Evolutionary conservation across 2,888 invertebrate species (phyloP).

Genomic region (Leucophora obtusa): DNA sequence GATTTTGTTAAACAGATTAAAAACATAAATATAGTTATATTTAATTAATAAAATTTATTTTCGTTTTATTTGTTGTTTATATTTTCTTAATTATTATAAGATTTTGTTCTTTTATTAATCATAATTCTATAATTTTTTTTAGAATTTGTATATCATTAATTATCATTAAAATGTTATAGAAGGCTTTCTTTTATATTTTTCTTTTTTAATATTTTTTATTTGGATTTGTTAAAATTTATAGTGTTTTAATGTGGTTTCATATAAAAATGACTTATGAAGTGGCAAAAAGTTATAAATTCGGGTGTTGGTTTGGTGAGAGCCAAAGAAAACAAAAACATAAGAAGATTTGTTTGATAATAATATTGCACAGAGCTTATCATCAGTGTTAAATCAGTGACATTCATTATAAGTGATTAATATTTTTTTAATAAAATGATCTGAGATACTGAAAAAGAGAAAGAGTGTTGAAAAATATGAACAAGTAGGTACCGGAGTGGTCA

Average conservation of each 20-base stretch:
- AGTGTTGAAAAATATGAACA: neutral
- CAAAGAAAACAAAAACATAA: conserved; percentile 16
- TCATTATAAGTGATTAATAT: conserved; percentile 62
- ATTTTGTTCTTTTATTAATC: conserved; percentile 30
- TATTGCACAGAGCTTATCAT: conserved; percentile 47
- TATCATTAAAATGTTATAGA: conserved; percentile 56
- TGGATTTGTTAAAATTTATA: neutral
- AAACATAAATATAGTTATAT: neutral
- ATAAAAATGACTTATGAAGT: conserved; percentile 60
- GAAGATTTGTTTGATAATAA: conserved; percentile 49
- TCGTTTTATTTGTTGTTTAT: conserved; percentile 2
- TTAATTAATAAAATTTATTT: neutral
- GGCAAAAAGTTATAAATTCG: conserved; percentile 52
- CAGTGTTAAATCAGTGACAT: conserved; percentile 53
- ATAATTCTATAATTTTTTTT: conserved; percentile 16
- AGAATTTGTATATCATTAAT: conserved; percentile 45
- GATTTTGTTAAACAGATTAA: neutral
- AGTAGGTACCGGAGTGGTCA: neutral
- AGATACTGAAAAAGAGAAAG: neutral
- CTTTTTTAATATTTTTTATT: conserved; percentile 2
- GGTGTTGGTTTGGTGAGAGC: conserved; percentile 56
- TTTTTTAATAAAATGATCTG: conserved; percentile 19
- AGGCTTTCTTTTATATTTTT: conserved; percentile 31
- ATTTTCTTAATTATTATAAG: neutral
- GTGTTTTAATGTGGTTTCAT: neutral